Base-by-base conservation (phyloP, 2,888 invertebrate genomes). In the Hypena proboscidalis region DNA sequence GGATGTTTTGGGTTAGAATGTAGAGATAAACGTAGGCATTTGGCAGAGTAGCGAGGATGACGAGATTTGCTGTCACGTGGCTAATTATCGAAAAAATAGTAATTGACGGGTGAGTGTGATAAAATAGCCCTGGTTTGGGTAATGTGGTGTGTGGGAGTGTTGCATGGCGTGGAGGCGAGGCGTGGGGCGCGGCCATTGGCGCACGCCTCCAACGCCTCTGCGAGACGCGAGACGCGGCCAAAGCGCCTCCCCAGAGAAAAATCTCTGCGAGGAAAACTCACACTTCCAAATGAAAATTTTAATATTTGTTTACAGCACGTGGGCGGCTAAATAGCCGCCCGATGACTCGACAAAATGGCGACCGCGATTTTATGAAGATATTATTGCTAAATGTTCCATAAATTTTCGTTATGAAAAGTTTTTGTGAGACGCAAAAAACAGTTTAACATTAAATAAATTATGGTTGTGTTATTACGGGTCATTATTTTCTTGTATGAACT, bases 201-300 rank as follows among this genome's bases (percentile, higher is more conserved):
- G 88, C 84, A 80, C 88, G 85, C 91, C 91, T 90, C 87, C 89
- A 85, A 84, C 91, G 90, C 85, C 92, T 85, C 80, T 87, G 86
- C 88, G 84, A n/a, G n/a, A n/a, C n/a, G n/a, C n/a, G n/a, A n/a
- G n/a, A n/a, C 85, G 80, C 82, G 90, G 90, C 89, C 85, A 74
- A 75, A 70, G 74, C 46, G 26, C 45, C 75, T 70, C 80, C 59
- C 71, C 66, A 74, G 74, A 83, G 86, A 86, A 86, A 86, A 89
- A 85, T 85, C 83, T 79, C 53, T 53, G 62, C 69, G 73, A 69
- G 78, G 82, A 88, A 87, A 88, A 86, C 72, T 79, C 66, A 42
- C 38, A 65, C 65, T 71, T 74, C 66, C 68, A 74, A 68, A 67
- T 75, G 77, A 69, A 72, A 74, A 76, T 67, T 73, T 75, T 74